phyloP scores from a whole-genome alignment of 2,797 vertebrate species.

The Thunnus albacares region DNA sequence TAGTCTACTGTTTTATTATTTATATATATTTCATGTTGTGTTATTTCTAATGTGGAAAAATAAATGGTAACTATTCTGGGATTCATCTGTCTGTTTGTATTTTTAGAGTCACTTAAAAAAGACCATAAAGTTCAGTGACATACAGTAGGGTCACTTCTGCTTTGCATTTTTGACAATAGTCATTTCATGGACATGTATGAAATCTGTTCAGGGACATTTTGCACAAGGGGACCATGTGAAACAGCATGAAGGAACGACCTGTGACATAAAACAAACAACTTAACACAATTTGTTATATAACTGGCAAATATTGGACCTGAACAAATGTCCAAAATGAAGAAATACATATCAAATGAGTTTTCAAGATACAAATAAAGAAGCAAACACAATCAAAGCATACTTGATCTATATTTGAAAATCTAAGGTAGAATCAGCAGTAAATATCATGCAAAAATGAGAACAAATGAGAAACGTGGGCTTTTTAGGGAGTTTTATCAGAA shows the following conservation, averaged over 20 bases:
- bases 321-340: conserved; percentile 18
- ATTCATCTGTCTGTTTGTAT: neutral
- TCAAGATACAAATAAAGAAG: neutral
- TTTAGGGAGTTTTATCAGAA: conserved; percentile 3
- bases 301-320: conserved; percentile 17
- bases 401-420: neutral
- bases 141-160: neutral
- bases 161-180: neutral
- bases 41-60: conserved; percentile 60
- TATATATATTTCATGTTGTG: conserved; percentile 89
- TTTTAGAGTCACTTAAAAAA: neutral
- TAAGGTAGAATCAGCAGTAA: neutral
- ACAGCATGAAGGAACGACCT: neutral
- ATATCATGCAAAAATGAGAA: neutral
- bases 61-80: conserved; percentile 42
- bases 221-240: neutral
- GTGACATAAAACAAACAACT: neutral
- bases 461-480: neutral
- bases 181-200: neutral
- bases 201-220: neutral
- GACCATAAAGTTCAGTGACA: neutral
- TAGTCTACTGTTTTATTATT: conserved; percentile 82
- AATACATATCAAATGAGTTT: neutral
- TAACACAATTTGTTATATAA: conserved; percentile 39
- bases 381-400: neutral